Percentiles rank a stretch among this genome's conserved stretches.
phyloP scores from a whole-genome alignment of 1,140 invertebrate genomes.

The Scaptodrosophila lebanonensis region DNA sequence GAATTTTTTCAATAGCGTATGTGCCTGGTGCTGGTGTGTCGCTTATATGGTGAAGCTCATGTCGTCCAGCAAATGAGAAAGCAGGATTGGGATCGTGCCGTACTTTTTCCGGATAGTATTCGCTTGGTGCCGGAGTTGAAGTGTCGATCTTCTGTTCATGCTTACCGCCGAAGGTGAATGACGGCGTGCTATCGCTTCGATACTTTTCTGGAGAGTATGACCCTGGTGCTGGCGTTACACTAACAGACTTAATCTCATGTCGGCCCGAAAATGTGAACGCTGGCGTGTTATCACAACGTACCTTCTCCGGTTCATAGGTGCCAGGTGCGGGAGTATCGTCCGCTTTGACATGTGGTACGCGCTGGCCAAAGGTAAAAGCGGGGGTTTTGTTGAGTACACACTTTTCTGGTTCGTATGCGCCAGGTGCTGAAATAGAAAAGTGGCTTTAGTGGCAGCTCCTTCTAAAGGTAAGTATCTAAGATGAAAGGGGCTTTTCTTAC shows the following conservation, averaged over 20 bases:
- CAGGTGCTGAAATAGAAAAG: constrained; percentile 80
- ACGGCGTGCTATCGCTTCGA: constrained; percentile 80
- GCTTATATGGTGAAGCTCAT: constrained; percentile 74
- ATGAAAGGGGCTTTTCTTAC: constrained; percentile 33
- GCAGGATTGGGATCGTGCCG: constrained; percentile 79
- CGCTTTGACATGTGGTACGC: constrained; percentile 78
- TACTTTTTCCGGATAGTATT: constrained; percentile 84
- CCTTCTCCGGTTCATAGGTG: constrained; percentile 83
- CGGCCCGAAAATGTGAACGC: constrained; percentile 80
- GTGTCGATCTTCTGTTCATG: constrained; percentile 80
- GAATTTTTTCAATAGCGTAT: constrained; percentile 81
- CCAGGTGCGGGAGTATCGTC: constrained; percentile 82
- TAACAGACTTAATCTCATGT: constrained; percentile 78
- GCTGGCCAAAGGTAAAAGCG: constrained; percentile 80
- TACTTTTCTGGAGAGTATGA: constrained; percentile 81
- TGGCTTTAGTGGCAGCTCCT: too few relatives aligned
- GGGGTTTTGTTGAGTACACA: constrained; percentile 80
- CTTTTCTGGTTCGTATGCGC: constrained; percentile 88
- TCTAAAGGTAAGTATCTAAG: too few relatives aligned
- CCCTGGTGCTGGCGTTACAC: constrained; percentile 80
- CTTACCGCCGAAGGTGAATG: constrained; percentile 79
- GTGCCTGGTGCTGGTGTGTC: constrained; percentile 80
- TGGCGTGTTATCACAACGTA: constrained; percentile 80
- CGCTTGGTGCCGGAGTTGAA: constrained; percentile 86
- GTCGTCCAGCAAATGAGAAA: constrained; percentile 79